Base-by-base conservation (phyloP, 1,140 invertebrate genomes). In the Sycophila sp. region DNA sequence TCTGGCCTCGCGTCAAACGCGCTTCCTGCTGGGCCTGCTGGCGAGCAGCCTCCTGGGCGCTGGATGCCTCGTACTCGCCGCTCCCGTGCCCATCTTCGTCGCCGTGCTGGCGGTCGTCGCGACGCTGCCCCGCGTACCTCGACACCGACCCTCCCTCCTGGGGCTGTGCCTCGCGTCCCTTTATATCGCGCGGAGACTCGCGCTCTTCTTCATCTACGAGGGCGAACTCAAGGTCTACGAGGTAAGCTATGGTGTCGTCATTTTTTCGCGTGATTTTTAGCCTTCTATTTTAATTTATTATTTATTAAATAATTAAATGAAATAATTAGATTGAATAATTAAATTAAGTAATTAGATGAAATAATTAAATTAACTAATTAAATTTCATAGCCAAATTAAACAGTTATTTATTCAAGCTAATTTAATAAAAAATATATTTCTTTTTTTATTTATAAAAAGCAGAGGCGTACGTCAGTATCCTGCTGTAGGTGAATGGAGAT, bases 91-190 rank as follows among this genome's bases (percentile, higher is more conserved):
- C 0, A 58, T 81, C 13, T 85, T 85, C 60, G 73, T 76, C 8
- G 73, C 77, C 8, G 70, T 82, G 8, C 76, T 85, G 0, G 76
- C 80, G 28, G 77, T 82, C 65, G 80, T 85, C 13, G 82, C 83
- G 0, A 77, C 79, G 15, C 47, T 85, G 47, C 85, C 85, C 1
- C 76, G 78, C 38, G 78, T 80, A 34, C 77, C 60, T 1, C 71
- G 74, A 8, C 77, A 80, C 32, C 73, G 55, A 36, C 80, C 82
- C 2, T 78, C 77, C 1, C 59, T 81, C 2, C 70, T 84, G 30
- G 82, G 80, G 0, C 64, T 81, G 28, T 36, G 69, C 3, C 42
- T 85, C 17, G 77, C 74, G 0, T 0, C 73, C 6, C 26, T 78
- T 2, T 81, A 85, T 36, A 8, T 84, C 4, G 71, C 17, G 3